A percentile compares a stretch with the other conserved stretches of the same genome.
phyloP scores from a whole-genome alignment of 2,888 invertebrate genomes.

The Myopa tessellatipennis region DNA sequence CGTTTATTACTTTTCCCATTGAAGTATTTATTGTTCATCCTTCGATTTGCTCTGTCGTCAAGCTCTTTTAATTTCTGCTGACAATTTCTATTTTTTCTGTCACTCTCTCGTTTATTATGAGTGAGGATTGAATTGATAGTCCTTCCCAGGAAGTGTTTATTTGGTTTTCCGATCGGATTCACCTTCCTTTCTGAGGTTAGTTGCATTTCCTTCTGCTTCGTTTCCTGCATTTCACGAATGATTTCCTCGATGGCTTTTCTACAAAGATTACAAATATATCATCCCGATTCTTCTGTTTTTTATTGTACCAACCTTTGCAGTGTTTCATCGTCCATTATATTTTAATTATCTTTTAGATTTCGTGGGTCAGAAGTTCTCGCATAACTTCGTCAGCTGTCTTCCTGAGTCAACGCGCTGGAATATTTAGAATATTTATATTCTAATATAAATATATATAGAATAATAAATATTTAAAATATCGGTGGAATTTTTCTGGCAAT shows the following conservation, averaged over 20 bases:
- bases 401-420: neutral
- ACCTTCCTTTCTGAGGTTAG: slow-evolving; percentile 55
- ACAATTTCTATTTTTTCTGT: slow-evolving; percentile 54
- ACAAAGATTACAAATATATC: neutral
- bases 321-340: slow-evolving; percentile 28
- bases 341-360: neutral
- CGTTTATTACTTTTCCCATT: slow-evolving; percentile 24
- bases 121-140: slow-evolving; percentile 57
- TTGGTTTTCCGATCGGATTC: slow-evolving; percentile 59
- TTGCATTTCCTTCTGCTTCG: slow-evolving; percentile 15
- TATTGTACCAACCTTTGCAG: slow-evolving; percentile 16
- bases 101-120: slow-evolving; percentile 57
- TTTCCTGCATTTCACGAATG: slow-evolving; percentile 52
- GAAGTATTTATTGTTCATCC: slow-evolving; percentile 47
- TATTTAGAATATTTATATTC: too few relatives aligned
- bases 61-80: slow-evolving; percentile 56
- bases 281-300: neutral
- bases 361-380: too few relatives aligned
- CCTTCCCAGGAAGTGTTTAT: slow-evolving; percentile 60
- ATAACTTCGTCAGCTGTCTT: too few relatives aligned
- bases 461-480: too few relatives aligned
- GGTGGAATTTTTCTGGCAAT: too few relatives aligned
- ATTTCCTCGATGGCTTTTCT: slow-evolving; percentile 60
- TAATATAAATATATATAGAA: too few relatives aligned
- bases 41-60: slow-evolving; percentile 49